Percentiles rank a stretch among this genome's conserved stretches.
phyloP scores from a whole-genome alignment of 2,113 vertebrate genomes.

The Calidris pygmaea region DNA sequence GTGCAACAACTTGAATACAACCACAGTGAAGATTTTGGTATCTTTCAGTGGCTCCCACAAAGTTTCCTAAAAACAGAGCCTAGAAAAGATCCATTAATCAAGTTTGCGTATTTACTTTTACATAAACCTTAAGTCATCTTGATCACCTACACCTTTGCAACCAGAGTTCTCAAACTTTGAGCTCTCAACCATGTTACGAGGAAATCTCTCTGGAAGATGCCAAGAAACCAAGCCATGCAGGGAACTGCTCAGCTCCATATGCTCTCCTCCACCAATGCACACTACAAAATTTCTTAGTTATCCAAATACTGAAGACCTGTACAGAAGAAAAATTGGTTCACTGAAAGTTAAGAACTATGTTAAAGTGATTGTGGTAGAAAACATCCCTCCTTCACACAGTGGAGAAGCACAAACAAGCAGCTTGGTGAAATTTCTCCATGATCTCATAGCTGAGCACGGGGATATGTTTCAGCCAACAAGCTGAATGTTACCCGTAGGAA shows the following conservation, averaged over 20 bases:
- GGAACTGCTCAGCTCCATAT: background rate
- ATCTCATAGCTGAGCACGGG: background rate
- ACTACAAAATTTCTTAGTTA: background rate
- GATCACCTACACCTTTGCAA: background rate
- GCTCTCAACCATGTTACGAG: background rate
- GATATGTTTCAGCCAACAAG: background rate
- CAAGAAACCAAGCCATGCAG: background rate
- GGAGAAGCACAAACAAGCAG: background rate
- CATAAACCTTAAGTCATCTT: background rate
- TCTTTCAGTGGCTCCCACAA: background rate
- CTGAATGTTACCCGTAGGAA: background rate
- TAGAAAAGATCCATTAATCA: background rate
- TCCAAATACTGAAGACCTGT: background rate
- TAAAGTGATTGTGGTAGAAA: background rate
- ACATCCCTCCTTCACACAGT: background rate
- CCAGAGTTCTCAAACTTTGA: background rate
- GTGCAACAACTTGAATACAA: background rate
- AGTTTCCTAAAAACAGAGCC: background rate
- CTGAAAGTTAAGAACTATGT: background rate
- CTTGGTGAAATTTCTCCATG: background rate
- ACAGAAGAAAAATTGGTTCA: background rate
- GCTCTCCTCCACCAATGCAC: background rate
- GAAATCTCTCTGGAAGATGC: background rate
- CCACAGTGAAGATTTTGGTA: background rate
- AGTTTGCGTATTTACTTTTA: background rate